phyloP scores from a whole-genome alignment of 2,888 invertebrate species.

The Amiota communis region DNA sequence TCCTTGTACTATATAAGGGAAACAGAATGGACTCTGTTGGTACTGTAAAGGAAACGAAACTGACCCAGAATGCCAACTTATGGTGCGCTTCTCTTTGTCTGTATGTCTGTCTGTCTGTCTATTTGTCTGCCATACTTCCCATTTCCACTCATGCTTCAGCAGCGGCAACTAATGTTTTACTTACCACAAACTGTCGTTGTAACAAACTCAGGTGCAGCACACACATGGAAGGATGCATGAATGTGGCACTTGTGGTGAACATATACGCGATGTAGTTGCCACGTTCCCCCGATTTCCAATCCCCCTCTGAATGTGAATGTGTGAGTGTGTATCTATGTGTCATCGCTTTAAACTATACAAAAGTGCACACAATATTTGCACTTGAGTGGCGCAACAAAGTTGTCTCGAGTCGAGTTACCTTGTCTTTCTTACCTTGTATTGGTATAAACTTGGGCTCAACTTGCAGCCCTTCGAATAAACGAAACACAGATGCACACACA shows the following conservation, averaged over 20 bases:
- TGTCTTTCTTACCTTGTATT: neutral
- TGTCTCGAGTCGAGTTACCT: slow-evolving; percentile 24
- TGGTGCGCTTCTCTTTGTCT: neutral
- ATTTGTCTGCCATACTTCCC: neutral
- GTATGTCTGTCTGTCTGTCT: neutral
- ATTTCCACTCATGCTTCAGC: neutral
- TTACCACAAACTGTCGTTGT: slow-evolving; percentile 21
- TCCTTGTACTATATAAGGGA: neutral
- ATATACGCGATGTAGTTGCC: neutral
- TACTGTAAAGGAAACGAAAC: slow-evolving; percentile 9
- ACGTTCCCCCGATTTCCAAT: neutral
- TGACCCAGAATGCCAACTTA: slow-evolving; percentile 25
- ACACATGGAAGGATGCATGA: neutral
- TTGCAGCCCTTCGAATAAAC: neutral
- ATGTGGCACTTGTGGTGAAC: slow-evolving; percentile 11
- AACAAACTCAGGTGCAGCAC: slow-evolving; percentile 15
- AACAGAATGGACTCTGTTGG: neutral
- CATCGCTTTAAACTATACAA: slow-evolving; percentile 4
- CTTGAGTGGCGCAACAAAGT: slow-evolving; percentile 28
- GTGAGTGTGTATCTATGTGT: neutral
- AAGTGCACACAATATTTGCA: slow-evolving; percentile 19
- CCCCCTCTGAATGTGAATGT: neutral
- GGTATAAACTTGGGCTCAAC: neutral
- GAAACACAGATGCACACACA: neutral
- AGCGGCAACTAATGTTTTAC: slow-evolving; percentile 14